These are phyloP conservation scores for Seriola rivoliana DNA, from an alignment of 2,113 vertebrate genomes.

Conservation along the genomic window DNA sequence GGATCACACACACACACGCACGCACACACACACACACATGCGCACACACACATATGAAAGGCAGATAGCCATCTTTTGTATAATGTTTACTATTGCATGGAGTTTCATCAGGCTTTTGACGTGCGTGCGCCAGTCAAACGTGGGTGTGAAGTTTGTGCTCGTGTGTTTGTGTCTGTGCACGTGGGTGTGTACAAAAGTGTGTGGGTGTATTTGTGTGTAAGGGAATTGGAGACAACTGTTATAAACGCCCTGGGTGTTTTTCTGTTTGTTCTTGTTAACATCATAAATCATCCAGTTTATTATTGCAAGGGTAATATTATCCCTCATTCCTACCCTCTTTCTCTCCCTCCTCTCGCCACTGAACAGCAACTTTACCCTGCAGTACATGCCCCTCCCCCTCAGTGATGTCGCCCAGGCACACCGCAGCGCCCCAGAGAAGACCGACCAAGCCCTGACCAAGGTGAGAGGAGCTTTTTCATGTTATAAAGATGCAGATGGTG, in stretches of 20 bases:
- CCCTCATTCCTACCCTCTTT: not conserved
- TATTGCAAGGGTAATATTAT: slow-evolving; percentile 7
- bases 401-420: slow-evolving; percentile 91
- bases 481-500: slow-evolving; percentile 7
- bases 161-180: not conserved
- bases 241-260: slow-evolving; percentile 47
- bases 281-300: slow-evolving; percentile 43
- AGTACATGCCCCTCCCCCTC: slow-evolving; percentile 93
- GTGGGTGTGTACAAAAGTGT: slow-evolving; percentile 11
- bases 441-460: slow-evolving; percentile 91
- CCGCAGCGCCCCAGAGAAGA: slow-evolving; percentile 90
- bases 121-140: slow-evolving; percentile 51
- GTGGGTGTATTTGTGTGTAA: slow-evolving; percentile 40
- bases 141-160: slow-evolving; percentile 32
- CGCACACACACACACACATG: slow-evolving; percentile 33
- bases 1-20: slow-evolving; percentile 37
- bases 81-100: slow-evolving; percentile 64
- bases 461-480: slow-evolving; percentile 70
- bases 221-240: slow-evolving; percentile 41
- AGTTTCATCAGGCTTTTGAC: slow-evolving; percentile 75
- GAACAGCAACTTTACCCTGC: slow-evolving; percentile 91
- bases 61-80: slow-evolving; percentile 54
- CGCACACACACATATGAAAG: slow-evolving; percentile 17
- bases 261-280: slow-evolving; percentile 62
- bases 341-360: slow-evolving; percentile 6